Percentiles rank a stretch among this genome's conserved stretches.
These are phyloP conservation scores for Hemaris fuciformis DNA, from an alignment of 2,888 invertebrate genomes.

Conservation along the genomic window DNA sequence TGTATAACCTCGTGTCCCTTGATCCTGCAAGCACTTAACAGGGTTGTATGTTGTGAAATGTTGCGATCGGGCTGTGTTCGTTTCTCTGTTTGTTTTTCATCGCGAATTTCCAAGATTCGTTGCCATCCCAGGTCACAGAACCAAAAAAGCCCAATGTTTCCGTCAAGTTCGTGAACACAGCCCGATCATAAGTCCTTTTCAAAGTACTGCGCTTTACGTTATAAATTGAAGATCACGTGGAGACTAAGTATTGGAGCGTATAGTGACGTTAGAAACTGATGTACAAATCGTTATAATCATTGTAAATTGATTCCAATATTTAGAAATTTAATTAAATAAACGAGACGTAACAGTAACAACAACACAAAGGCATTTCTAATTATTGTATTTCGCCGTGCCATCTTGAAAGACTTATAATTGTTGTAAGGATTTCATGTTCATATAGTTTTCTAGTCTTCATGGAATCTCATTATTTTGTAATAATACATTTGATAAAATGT, in stretches of 20 bases:
- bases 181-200: slow-evolving; percentile 48
- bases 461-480: slow-evolving; percentile 75
- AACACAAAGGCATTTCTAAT: slow-evolving; percentile 72
- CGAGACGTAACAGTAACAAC: slow-evolving; percentile 60
- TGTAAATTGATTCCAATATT: slow-evolving; percentile 77
- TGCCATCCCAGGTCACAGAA: neutral
- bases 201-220: slow-evolving; percentile 58
- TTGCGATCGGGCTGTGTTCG: slow-evolving; percentile 65
- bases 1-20: slow-evolving; percentile 77
- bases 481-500: slow-evolving; percentile 63
- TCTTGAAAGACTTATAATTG: slow-evolving; percentile 78
- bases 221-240: slow-evolving; percentile 58
- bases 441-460: slow-evolving; percentile 80
- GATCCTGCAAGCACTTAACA: slow-evolving; percentile 74
- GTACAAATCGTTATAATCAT: slow-evolving; percentile 76
- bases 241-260: slow-evolving; percentile 74
- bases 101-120: no score
- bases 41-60: slow-evolving; percentile 74
- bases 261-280: slow-evolving; percentile 68
- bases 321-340: slow-evolving; percentile 62
- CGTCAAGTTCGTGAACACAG: slow-evolving; percentile 45
- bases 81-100: no score
- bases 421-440: slow-evolving; percentile 80
- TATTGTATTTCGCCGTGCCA: slow-evolving; percentile 76
- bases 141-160: neutral